Evolutionary conservation across 2,888 invertebrate genomes (phyloP).

Genomic region (Tubulanus polymorphus): DNA sequence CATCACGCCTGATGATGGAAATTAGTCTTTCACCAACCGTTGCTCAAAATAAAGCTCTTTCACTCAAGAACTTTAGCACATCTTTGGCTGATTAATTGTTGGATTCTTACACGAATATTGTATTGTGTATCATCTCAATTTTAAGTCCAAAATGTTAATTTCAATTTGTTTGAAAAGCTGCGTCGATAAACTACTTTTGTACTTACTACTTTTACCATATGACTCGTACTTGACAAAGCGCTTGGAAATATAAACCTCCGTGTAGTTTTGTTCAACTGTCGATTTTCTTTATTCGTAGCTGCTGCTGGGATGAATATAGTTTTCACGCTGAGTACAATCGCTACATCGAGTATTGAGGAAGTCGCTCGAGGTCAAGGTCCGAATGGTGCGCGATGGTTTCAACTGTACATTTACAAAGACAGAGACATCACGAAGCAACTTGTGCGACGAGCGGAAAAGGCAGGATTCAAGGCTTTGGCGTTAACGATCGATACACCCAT

Average conservation of each 20-base stretch:
- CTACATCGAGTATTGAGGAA: slow-evolving; percentile 84
- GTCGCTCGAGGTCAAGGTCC: slow-evolving; percentile 66
- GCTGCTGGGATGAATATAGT: slow-evolving; percentile 72
- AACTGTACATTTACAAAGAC: slow-evolving; percentile 77
- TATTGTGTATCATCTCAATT: no score
- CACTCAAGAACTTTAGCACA: no score
- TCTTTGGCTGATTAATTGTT: no score
- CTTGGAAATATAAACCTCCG: not conserved
- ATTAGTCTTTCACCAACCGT: no score
- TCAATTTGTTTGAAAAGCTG: no score
- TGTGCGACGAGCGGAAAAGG: slow-evolving; percentile 71
- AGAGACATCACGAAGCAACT: slow-evolving; percentile 53
- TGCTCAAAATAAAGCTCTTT: no score
- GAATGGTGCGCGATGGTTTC: slow-evolving; percentile 76
- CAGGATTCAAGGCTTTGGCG: slow-evolving; percentile 82
- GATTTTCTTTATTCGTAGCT: slow-evolving; percentile 59
- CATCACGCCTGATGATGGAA: no score
- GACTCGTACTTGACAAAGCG: not conserved
- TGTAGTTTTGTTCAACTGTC: not conserved
- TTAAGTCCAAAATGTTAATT: no score
- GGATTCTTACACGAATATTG: no score
- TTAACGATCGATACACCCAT: slow-evolving; percentile 82
- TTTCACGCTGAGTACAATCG: slow-evolving; percentile 78
- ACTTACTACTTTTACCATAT: not conserved
- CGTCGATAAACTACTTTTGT: not conserved